A percentile compares a stretch with the other conserved stretches of the same genome.
phyloP scores from a whole-genome alignment of 2,797 vertebrate genomes.

The Rhodeus uyekii region DNA sequence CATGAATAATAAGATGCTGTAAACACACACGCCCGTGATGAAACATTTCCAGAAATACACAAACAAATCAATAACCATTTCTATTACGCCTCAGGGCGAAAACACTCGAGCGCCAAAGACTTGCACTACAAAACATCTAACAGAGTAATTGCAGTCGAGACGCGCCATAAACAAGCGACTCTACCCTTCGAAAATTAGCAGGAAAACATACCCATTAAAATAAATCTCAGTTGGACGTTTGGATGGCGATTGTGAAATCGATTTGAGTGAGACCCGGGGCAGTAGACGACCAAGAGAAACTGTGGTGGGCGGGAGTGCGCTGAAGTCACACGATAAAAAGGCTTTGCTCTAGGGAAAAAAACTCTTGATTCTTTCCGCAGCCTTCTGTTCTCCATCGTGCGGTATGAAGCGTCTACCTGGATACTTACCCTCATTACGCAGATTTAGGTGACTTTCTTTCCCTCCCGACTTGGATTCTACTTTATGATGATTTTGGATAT shows the following conservation, averaged over 20 bases:
- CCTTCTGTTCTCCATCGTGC: slow-evolving; percentile 19
- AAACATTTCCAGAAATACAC: not conserved
- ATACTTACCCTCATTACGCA: slow-evolving; percentile 56
- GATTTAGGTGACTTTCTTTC: slow-evolving; percentile 25
- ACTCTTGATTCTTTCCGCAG: slow-evolving; percentile 22
- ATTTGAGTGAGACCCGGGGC: slow-evolving; percentile 5
- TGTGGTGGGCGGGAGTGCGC: slow-evolving; percentile 53
- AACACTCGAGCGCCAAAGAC: too few relatives aligned
- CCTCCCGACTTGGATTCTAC: slow-evolving; percentile 68
- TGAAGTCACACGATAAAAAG: slow-evolving; percentile 56
- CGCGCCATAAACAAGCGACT: not conserved
- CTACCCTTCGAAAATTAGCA: slow-evolving; percentile 1
- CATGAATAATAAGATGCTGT: not conserved
- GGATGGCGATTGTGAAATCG: slow-evolving; percentile 39
- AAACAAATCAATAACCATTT: not conserved
- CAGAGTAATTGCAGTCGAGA: not conserved
- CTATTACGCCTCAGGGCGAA: not conserved
- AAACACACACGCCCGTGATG: not conserved
- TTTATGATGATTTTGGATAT: slow-evolving; percentile 78
- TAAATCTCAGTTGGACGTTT: slow-evolving; percentile 22
- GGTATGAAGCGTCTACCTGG: slow-evolving; percentile 53
- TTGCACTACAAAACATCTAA: not conserved
- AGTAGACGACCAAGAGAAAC: slow-evolving; percentile 19
- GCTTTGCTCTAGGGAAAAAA: slow-evolving; percentile 35
- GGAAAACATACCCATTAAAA: slow-evolving; percentile 23